A percentile compares a stretch with the other conserved stretches of the same genome.
Conservation (phyloP, 2,113 vertebrate species). For the Megaptera novaeangliae region DNA sequence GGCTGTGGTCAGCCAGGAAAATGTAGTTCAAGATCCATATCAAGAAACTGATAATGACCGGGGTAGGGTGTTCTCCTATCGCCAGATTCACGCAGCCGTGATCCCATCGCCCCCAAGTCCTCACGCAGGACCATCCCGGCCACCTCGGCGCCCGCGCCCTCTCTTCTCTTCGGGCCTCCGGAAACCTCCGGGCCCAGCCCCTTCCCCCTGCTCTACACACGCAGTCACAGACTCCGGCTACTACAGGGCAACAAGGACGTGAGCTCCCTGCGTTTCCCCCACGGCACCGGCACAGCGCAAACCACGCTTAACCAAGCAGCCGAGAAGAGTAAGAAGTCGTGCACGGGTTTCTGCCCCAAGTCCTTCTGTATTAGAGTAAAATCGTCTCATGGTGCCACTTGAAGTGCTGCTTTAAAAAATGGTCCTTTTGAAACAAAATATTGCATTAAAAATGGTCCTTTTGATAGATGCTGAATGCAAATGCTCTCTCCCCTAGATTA, state of each 20-base stretch:
- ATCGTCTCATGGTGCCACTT: accelerated
- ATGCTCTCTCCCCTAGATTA: not conserved
- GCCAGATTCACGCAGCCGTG: accelerated
- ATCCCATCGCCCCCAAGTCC: accelerated
- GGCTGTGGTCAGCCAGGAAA: too few species aligned
- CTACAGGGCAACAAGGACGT: not conserved
- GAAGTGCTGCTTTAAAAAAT: not conserved
- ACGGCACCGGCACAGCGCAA: not conserved
- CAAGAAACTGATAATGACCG: accelerated
- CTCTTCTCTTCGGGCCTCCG: too few species aligned
- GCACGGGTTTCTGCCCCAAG: not conserved
- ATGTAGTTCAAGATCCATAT: not conserved
- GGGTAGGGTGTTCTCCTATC: too few species aligned
- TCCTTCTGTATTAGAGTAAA: not conserved
- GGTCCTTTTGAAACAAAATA: not conserved
- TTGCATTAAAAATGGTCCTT: not conserved
- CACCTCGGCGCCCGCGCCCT: not conserved
- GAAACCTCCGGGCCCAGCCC: not conserved
- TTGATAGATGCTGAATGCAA: not conserved
- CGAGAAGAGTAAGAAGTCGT: not conserved
- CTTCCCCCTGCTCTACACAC: not conserved
- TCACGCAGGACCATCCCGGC: not conserved
- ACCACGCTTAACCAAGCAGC: not conserved
- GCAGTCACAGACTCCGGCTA: not conserved
- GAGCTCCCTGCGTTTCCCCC: not conserved